Evolutionary conservation across 1,140 invertebrate species (phyloP), one percentile per base, ranked within the genome.

Genomic region (Probaryconus sp.): DNA sequence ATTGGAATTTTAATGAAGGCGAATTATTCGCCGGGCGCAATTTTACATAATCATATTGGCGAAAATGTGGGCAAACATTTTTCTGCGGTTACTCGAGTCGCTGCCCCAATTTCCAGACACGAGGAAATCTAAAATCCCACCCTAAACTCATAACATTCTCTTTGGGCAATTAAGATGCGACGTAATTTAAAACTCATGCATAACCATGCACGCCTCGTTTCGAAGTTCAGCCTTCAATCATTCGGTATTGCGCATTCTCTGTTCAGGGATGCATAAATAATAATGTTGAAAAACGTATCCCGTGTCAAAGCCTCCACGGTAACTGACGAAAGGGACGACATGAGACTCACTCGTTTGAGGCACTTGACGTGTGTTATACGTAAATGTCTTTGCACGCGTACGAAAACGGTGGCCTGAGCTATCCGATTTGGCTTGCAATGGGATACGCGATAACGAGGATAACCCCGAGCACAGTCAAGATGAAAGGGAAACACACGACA

Each of bases 401-500:
- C 33, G 28, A 30, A 20, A 40, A 48, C 40, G 55, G 45, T 55
- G 31, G 50, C 37, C 31, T 26, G 31, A 51, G 65, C 45, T 65
- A 69, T 75, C 55, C 31, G 65, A 70, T 70, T 76, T 63, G 40
- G 50, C 26, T 40, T 63, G 73, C 55, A 56, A 67, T 35, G 31
- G 48, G 65, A 70, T 63, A 61, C 47, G 60, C 28, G 65, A 69
- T 70, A 69, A 76, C 72, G 65, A 76, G 53, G 58, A 61, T 40
- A 64, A 60, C 58, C 60, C 48, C 42, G 18, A 55, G 53, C 45
- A 37, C 38, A 4, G 38, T 21, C 35, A 31, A 69, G 58, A 75
- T 69, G 72, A 75, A 69, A 75, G 65, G 56, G 43, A 68, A 74
- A 50, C 31, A 61, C 47, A 37, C 55, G 61, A 68, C 63, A 53